Evolutionary conservation across 2,113 vertebrate genomes (phyloP), one percentile per base, ranked within the genome.

Genomic region (Pampusana beccarii): DNA sequence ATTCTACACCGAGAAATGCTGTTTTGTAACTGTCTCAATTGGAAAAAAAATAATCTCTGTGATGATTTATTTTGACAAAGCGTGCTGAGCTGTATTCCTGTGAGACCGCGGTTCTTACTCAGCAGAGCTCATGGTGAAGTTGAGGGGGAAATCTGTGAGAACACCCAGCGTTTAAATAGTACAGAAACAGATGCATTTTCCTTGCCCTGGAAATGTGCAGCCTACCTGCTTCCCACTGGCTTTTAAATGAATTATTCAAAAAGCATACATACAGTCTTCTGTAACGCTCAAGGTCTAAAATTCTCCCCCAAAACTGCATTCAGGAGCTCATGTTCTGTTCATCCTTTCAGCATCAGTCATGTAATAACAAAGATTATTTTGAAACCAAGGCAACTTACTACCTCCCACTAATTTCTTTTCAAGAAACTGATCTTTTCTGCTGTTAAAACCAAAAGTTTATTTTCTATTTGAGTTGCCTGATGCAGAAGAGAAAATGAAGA

Each of bases 321-420:
- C 31, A 25, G 46, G 48, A n/a, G 23, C 54, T 75, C 64, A 48
- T 40, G 36, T 25, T 86, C 67, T 70, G n/a, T 17, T 46, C 75
- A 80, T 61, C 64, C 54, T 28, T 78, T 88, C 86, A 77, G 31
- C 53, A 69, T 74, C 38, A 48, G n/a, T 60, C 69, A 28, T 17
- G 34, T 79, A 64, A 75, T 94, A 91, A 91, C 72, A 80, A 92
- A 95, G 79, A 94, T 95, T 94, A 92, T 95, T 98, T 91, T 95
- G 91, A 96, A 88, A 85, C 70, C 53, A 69, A 75, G 86, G 16
- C 38, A 21, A 88, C 29, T 88, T 83, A 87, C 92, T 94, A 93
- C n/a, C 46, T 25, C 79, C 74, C 6, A 5, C 81, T 79, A 92
- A 90, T 86, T 96, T 93, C 72, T 93, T 91, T 42, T 44, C 58